Percentiles rank a stretch among this genome's conserved stretches.
Conservation (phyloP, 2,113 vertebrate genomes). For the Ahaetulla prasina region DNA sequence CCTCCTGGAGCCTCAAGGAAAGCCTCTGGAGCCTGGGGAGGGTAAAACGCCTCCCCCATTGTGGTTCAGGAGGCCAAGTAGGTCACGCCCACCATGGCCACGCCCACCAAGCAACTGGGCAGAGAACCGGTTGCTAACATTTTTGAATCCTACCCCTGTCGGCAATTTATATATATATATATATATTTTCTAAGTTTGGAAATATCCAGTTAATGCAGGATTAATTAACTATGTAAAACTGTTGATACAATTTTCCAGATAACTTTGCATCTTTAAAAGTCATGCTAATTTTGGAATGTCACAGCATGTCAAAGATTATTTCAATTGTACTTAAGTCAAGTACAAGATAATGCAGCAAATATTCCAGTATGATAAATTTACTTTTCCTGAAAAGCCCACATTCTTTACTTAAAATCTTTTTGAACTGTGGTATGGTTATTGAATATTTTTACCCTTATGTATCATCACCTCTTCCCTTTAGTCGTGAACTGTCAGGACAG, state of each 20-base stretch:
- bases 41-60: too few relatives aligned
- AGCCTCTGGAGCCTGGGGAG: too few relatives aligned
- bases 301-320: not conserved
- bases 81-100: too few relatives aligned
- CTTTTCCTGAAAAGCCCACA: not conserved
- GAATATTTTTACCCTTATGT: not conserved
- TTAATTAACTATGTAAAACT: not conserved
- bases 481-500: not conserved
- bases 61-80: too few relatives aligned
- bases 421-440: not conserved
- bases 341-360: not conserved
- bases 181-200: not conserved
- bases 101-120: too few relatives aligned
- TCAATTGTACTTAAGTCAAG: conserved; percentile 20
- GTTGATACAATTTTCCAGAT: not conserved
- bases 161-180: too few relatives aligned
- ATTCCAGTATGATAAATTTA: not conserved
- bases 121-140: too few relatives aligned
- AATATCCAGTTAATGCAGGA: fast-evolving
- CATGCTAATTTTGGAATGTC: conserved; percentile 25
- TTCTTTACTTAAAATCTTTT: not conserved
- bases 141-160: too few relatives aligned
- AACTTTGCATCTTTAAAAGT: conserved; percentile 28
- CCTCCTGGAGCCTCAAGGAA: too few relatives aligned
- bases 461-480: not conserved